phyloP scores from a whole-genome alignment of 2,888 invertebrate species.

The Branchellion lobata region DNA sequence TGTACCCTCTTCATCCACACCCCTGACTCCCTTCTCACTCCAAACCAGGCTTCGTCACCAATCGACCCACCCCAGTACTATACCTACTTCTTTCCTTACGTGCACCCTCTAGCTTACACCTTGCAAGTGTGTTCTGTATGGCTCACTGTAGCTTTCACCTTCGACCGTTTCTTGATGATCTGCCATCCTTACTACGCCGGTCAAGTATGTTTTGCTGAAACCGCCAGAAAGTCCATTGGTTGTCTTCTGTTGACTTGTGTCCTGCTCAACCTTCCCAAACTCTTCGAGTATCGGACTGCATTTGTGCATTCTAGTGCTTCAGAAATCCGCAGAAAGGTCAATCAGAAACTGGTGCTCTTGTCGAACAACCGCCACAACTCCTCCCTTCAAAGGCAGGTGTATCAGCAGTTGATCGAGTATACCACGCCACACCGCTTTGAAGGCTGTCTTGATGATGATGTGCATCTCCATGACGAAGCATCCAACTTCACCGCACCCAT shows the following conservation, averaged over 20 bases:
- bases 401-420: background rate
- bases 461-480: background rate
- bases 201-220: conserved; percentile 56
- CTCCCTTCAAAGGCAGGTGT: background rate
- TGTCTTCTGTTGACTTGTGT: conserved; percentile 55
- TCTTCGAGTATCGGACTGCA: conserved; percentile 58
- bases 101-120: conserved; percentile 59
- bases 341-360: conserved; percentile 30
- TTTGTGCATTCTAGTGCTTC: background rate
- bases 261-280: conserved; percentile 59
- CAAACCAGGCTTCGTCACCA: conserved; percentile 35
- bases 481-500: conserved; percentile 18
- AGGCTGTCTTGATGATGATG: too few species aligned
- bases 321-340: background rate
- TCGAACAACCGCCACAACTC: conserved; percentile 41
- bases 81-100: conserved; percentile 57
- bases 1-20: conserved; percentile 56
- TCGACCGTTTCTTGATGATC: conserved; percentile 63
- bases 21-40: conserved; percentile 55
- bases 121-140: conserved; percentile 61
- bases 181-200: conserved; percentile 62
- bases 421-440: too few species aligned
- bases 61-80: conserved; percentile 53
- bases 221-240: conserved; percentile 57
- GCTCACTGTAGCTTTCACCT: conserved; percentile 61